These are phyloP conservation scores for Myotis myotis DNA, from an alignment of 2,797 vertebrate species.

Conservation along the genomic window DNA sequence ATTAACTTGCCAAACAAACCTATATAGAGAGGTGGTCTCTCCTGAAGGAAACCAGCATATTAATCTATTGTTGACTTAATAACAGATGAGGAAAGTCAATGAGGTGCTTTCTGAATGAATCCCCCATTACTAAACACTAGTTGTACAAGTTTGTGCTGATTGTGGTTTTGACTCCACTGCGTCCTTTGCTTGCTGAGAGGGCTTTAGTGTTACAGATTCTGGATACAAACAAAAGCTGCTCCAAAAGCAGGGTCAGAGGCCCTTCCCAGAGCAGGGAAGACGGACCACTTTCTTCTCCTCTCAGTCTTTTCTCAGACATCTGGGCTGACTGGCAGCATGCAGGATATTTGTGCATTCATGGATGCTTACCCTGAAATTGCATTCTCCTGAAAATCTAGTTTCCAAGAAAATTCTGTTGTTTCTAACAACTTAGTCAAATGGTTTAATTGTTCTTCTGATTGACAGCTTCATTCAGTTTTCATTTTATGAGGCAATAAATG, in stretches of 20 bases:
- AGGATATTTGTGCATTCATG: not conserved
- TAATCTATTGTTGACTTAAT: not conserved
- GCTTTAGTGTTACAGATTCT: not conserved
- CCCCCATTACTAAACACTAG: not conserved
- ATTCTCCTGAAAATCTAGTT: constrained; percentile 40
- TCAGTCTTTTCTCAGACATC: not conserved
- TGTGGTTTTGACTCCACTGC: not conserved
- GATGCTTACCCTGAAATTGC: not conserved
- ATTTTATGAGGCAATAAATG: constrained; percentile 81
- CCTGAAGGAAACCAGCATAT: not conserved
- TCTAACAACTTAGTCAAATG: constrained; percentile 63
- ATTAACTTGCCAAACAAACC: not conserved
- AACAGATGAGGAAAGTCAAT: not conserved
- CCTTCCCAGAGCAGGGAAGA: not conserved
- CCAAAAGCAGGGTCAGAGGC: not conserved
- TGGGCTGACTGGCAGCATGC: not conserved
- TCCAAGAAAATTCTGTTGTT: constrained; percentile 61
- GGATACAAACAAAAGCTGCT: not conserved
- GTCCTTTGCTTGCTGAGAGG: not conserved
- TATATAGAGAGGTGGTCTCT: not conserved
- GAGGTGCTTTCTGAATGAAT: not conserved
- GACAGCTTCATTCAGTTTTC: constrained; percentile 79
- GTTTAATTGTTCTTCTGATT: constrained; percentile 79
- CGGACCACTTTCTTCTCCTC: not conserved
- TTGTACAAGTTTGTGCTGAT: not conserved